Conservation (phyloP, 2,888 invertebrate genomes). For the Junonia oenone region DNA sequence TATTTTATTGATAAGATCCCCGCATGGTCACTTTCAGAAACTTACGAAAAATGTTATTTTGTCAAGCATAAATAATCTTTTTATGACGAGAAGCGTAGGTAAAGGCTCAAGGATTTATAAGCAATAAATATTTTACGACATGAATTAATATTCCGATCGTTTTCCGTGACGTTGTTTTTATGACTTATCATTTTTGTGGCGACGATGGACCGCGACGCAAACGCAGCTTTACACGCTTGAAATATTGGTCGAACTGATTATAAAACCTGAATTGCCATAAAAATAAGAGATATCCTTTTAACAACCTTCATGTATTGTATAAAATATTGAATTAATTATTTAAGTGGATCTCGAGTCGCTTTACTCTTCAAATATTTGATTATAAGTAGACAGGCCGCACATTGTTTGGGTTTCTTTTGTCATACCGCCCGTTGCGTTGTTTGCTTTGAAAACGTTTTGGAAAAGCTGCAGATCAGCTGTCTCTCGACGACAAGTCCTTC, state of each 20-base stretch:
- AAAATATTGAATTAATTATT: constrained; percentile 60
- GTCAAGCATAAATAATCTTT: constrained; percentile 78
- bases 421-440: constrained; percentile 25
- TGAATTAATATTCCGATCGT: constrained; percentile 79
- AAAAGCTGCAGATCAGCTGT: constrained; percentile 16
- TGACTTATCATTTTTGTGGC: constrained; percentile 78
- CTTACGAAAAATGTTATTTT: constrained; percentile 78
- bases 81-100: constrained; percentile 79
- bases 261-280: constrained; percentile 63
- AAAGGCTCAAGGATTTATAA: constrained; percentile 80
- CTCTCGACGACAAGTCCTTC: constrained; percentile 14
- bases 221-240: constrained; percentile 54
- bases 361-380: constrained; percentile 35
- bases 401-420: constrained; percentile 28
- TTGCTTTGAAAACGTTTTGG: constrained; percentile 26
- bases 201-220: constrained; percentile 50
- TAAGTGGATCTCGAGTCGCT: constrained; percentile 39
- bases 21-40: constrained; percentile 64
- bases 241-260: constrained; percentile 63
- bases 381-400: constrained; percentile 29
- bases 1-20: constrained; percentile 70
- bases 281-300: constrained; percentile 58
- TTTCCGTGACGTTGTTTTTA: constrained; percentile 78
- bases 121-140: constrained; percentile 79
- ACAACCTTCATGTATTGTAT: constrained; percentile 63